Evolutionary conservation across 2,113 vertebrate genomes (phyloP), one percentile per base, ranked within the genome.

Genomic region (Struthidea cinerea): DNA sequence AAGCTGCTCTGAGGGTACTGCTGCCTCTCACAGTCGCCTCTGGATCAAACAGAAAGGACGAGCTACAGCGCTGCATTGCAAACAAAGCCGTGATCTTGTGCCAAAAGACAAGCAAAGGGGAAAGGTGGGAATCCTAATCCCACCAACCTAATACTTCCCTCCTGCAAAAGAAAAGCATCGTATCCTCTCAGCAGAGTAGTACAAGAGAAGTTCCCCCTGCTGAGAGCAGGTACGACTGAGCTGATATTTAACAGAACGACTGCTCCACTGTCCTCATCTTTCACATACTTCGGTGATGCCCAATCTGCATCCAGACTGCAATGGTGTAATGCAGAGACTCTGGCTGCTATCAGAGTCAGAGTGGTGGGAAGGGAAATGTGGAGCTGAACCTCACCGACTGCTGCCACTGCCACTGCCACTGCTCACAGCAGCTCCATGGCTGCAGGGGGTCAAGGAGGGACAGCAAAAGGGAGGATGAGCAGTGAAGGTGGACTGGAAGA

Each of bases 381-480:
- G 32, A 53, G 16, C 61, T 47, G 52, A 85, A 68, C 14, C 30
- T 74, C 89, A 22, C 2, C 30, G 27, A 33, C 24, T 26, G 26
- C 37, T 46, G 28, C 30, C 74, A 35, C 77, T 60, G 47, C 26
- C 7, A 4, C 46, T 35, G 56, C 33, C 30, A n/a, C n/a, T n/a
- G n/a, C n/a, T n/a, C 52, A 41, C 0, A 2, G 47, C 26, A 23
- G 46, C 42, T 44, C 53, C 20, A 8, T 0, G 4, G 44, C 44
- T 35, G 18, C 35, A 55, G 26, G 15, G 8, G 33, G 20, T 26
- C 28, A 55, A 24, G 4, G 14, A 26, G 30, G 49, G 63, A 63
- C 11, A 18, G 44, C 44, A 82, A 68, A 87, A 68, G 4, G 10
- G 24, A 63, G 13, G 26, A 46, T 1, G 3, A 61, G 56, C 39